Evolutionary conservation across 2,888 invertebrate genomes (phyloP), one percentile per base, ranked within the genome.

Genomic region (Ormyrus nitidulus): DNA sequence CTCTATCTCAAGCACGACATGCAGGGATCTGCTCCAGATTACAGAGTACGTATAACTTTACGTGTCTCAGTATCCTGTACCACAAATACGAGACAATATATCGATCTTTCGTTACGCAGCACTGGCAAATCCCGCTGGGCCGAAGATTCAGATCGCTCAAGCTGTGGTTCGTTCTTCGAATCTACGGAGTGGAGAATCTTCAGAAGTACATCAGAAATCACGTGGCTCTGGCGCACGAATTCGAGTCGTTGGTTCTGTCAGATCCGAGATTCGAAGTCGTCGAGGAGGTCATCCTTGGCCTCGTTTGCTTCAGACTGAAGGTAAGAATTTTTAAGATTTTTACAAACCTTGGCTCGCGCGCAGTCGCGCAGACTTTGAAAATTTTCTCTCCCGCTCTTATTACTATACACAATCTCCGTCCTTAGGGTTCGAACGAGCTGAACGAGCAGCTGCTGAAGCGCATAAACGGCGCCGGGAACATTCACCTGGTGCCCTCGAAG

Each of bases 41-140:
- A 98, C 88, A 94, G 98, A 86, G 93, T 93, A 88, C 88, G 90
- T 85, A 46, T 9, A 19, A 4, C 62, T 58, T 59, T 48, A 44
- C 9, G 4, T 0, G 0, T 4, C 2, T 2, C 4, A 0, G 4
- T 34, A 34, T 3, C 34, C 5, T 34, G 9, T 61, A 49, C 11
- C 46, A 3, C 34, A 3, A 34, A 34, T 56, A 56, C 54, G 9
- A 61, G 19, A 56, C 6, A 66, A 46, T 5, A 62, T 71, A 11
- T 44, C 34, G 4, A 51, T 44, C 76, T 72, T 84, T 84, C 4
- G 34, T 34, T 34, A 0, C 34, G 8, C 86, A 94, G 91, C 98
- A 99, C 88, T 99, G 98, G 98, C 98, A 98, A 92, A 98, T 99
- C 83, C 98, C 98, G 6, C 91, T 99, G 53, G 98, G 99, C 0